Percentiles rank a stretch among this genome's conserved stretches.
phyloP scores from a whole-genome alignment of 2,113 vertebrate genomes.

The Thoracochromis brauschi region DNA sequence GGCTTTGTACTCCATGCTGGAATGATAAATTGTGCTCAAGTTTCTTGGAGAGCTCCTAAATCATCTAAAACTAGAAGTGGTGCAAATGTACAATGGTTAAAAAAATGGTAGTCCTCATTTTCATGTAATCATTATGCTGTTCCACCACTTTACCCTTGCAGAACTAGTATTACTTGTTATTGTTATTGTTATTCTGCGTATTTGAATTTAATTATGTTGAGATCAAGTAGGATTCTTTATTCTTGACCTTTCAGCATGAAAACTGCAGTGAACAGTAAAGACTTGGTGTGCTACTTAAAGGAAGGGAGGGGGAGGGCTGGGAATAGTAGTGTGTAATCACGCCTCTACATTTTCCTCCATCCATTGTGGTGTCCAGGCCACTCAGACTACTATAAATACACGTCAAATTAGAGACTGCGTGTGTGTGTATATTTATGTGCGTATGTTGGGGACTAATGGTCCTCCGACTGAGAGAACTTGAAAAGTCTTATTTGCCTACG shows the following conservation, averaged over 20 bases:
- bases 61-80: background rate
- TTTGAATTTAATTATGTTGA: background rate
- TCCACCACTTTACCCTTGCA: background rate
- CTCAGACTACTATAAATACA: constrained; percentile 50
- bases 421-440: background rate
- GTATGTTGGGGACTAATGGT: background rate
- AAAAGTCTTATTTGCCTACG: background rate
- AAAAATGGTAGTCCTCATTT: background rate
- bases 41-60: background rate
- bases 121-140: background rate
- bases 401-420: constrained; percentile 46
- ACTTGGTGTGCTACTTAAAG: background rate
- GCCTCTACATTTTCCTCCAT: constrained; percentile 39
- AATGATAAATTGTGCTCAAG: background rate
- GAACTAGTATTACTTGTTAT: background rate
- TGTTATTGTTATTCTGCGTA: background rate
- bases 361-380: constrained; percentile 37
- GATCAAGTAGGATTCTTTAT: background rate
- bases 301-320: constrained; percentile 21
- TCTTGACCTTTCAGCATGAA: background rate
- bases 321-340: constrained; percentile 52
- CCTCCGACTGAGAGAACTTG: background rate
- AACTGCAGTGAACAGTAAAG: background rate
- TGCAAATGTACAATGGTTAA: background rate
- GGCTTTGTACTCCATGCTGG: background rate